Percentiles rank a stretch among this genome's conserved stretches.
phyloP scores from a whole-genome alignment of 2,113 vertebrate species.

The Okapia johnstoni region DNA sequence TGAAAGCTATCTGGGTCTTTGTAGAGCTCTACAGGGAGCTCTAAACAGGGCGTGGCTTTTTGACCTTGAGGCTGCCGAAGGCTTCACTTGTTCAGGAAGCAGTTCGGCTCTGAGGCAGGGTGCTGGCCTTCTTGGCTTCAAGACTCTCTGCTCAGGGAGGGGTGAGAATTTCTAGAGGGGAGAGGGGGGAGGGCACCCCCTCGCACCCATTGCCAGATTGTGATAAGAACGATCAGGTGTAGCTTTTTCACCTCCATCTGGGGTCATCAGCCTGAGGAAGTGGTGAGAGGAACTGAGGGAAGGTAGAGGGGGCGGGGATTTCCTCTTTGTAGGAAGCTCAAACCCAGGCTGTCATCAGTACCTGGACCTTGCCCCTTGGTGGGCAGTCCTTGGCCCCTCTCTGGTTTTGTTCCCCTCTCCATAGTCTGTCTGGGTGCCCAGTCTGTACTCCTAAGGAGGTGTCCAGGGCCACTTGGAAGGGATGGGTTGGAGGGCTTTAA shows the following conservation, averaged over 20 bases:
- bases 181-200: neutral
- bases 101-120: neutral
- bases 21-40: neutral
- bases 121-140: neutral
- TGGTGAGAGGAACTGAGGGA: neutral
- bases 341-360: neutral
- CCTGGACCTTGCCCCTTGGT: neutral
- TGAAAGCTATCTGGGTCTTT: neutral
- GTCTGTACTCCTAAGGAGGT: neutral
- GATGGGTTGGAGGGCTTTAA: neutral
- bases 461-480: neutral
- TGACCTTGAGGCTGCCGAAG: neutral
- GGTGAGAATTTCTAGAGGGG: neutral
- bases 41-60: neutral
- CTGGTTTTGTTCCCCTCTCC: neutral
- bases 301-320: no score
- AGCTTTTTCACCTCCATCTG: neutral
- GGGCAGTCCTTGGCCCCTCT: neutral
- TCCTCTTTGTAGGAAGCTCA: neutral
- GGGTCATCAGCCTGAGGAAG: neutral
- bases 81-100: neutral
- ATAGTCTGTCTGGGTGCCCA: neutral
- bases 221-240: neutral
- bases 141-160: neutral
- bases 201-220: no score